Conservation (phyloP, 2,888 invertebrate species). For the Argyresthia albistria region DNA sequence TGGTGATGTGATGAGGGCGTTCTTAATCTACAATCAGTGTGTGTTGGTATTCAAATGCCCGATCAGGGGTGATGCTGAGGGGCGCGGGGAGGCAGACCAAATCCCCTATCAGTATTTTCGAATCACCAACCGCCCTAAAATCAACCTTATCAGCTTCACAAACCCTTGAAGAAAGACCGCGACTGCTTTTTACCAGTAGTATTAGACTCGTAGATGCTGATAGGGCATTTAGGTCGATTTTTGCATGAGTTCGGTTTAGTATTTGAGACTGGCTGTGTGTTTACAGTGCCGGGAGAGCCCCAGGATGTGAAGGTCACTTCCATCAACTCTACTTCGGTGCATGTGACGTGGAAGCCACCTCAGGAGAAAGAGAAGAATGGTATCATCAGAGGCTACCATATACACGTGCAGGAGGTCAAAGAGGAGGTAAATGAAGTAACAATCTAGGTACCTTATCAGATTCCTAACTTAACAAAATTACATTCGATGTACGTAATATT, state of each 20-base stretch:
- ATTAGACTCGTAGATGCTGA: constrained; percentile 61
- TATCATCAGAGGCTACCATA: constrained; percentile 96
- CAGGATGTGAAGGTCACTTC: constrained; percentile 91
- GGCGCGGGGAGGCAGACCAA: constrained; percentile 50
- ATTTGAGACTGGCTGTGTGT: constrained; percentile 32
- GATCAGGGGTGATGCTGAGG: constrained; percentile 64
- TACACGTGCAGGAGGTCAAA: constrained; percentile 92
- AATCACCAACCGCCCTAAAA: constrained; percentile 61
- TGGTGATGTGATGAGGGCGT: constrained; percentile 66
- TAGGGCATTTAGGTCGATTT: constrained; percentile 64
- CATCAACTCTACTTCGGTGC: constrained; percentile 96
- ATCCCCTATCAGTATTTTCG: constrained; percentile 66
- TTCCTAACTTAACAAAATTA: no score
- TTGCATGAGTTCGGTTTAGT: constrained; percentile 25
- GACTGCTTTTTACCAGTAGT: constrained; percentile 25
- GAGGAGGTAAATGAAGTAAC: constrained; percentile 76
- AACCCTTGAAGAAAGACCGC: not conserved
- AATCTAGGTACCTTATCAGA: no score
- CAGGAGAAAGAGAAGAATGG: constrained; percentile 93
- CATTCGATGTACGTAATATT: no score
- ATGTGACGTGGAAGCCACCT: constrained; percentile 96
- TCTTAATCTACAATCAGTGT: constrained; percentile 58
- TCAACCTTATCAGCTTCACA: constrained; percentile 10
- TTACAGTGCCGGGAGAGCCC: constrained; percentile 97
- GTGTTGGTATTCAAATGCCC: constrained; percentile 84